A percentile compares a stretch with the other conserved stretches of the same genome.
Evolutionary conservation across 2,113 vertebrate species (phyloP).

Genomic region (Petaurus breviceps): DNA sequence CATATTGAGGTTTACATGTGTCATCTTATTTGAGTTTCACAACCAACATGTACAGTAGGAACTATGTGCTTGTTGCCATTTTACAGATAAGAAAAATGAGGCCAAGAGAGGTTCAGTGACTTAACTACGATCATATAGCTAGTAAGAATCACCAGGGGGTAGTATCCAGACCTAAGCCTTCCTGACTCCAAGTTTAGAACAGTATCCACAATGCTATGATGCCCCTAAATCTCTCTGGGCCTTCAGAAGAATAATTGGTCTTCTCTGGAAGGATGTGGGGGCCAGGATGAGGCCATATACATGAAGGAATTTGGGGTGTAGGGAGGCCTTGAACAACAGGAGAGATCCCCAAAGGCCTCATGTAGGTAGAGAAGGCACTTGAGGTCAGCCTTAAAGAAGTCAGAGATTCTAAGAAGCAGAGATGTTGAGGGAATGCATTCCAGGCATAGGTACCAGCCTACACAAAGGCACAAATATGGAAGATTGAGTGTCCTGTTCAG

Average conservation of each 20-base stretch:
- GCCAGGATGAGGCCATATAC: not conserved
- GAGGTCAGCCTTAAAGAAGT: not conserved
- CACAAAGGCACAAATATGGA: not conserved
- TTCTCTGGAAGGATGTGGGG: not conserved
- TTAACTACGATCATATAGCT: not conserved
- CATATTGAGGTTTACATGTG: not conserved
- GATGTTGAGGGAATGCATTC: not conserved
- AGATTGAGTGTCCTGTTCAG: not conserved
- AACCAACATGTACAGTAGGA: not conserved
- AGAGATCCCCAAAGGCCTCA: not conserved
- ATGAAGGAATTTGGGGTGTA: no score
- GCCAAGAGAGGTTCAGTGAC: not conserved
- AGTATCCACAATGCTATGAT: not conserved
- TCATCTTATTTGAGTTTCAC: not conserved
- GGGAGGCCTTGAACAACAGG: not conserved
- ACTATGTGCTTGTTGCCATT: not conserved
- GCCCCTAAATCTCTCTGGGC: not conserved
- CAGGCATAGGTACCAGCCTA: not conserved
- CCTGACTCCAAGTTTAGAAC: not conserved
- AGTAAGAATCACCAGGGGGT: not conserved
- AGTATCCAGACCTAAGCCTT: not conserved
- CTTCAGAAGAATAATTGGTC: no score
- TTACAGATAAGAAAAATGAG: not conserved
- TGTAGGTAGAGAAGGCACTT: not conserved
- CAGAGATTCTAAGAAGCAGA: not conserved